phyloP scores from a whole-genome alignment of 2,888 invertebrate genomes.

The Cheilosia urbana region DNA sequence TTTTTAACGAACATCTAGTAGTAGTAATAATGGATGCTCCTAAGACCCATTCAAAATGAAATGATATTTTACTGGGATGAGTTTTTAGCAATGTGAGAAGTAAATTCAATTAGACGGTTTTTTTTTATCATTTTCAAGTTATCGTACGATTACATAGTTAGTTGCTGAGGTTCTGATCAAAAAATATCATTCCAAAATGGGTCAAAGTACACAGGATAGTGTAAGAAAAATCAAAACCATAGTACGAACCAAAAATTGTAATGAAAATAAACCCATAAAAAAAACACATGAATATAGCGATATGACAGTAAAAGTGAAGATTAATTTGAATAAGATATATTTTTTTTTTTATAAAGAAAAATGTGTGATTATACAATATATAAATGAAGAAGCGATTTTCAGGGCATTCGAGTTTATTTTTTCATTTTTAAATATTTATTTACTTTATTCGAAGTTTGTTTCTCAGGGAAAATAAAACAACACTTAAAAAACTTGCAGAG shows the following conservation, averaged over 20 bases:
- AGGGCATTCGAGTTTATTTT: constrained; percentile 41
- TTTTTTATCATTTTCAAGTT: constrained; percentile 32
- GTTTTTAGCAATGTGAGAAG: constrained; percentile 14
- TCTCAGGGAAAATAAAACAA: constrained; percentile 7
- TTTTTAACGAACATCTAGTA: constrained; percentile 66
- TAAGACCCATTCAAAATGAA: constrained; percentile 77
- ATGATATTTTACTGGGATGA: constrained; percentile 75
- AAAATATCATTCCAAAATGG: constrained; percentile 84
- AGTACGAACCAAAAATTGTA: constrained; percentile 52
- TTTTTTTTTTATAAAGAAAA: constrained; percentile 39
- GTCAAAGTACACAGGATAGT: constrained; percentile 78
- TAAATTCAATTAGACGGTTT: constrained; percentile 7
- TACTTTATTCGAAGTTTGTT: constrained; percentile 16
- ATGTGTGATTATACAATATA: constrained; percentile 52
- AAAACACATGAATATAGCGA: constrained; percentile 70
- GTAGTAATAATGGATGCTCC: constrained; percentile 71
- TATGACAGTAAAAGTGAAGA: constrained; percentile 42
- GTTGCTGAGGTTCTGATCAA: constrained; percentile 80
- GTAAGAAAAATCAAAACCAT: constrained; percentile 74
- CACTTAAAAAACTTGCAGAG: constrained; percentile 44
- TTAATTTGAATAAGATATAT: constrained; percentile 18
- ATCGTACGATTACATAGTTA: constrained; percentile 77
- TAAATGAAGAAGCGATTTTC: constrained; percentile 68
- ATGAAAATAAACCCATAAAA: constrained; percentile 74
- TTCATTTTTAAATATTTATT: constrained; percentile 16